Percentiles rank a stretch among this genome's conserved stretches.
Conservation (phyloP, 1,140 invertebrate species). For the Coenobita brevimanus region DNA sequence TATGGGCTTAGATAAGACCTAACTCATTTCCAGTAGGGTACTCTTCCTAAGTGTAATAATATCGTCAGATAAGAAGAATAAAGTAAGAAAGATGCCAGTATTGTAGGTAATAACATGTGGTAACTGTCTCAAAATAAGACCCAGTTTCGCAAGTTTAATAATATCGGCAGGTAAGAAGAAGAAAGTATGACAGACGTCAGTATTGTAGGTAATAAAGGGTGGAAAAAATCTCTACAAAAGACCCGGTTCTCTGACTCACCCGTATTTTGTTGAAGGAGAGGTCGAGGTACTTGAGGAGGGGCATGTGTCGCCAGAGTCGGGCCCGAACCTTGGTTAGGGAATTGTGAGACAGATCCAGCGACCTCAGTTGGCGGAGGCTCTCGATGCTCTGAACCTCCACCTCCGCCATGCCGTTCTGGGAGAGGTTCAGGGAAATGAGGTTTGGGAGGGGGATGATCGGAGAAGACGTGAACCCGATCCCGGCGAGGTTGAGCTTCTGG, state of each 20-base stretch:
- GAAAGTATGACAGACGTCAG: no score
- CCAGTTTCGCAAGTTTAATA: no score
- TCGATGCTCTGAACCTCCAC: conserved; percentile 67
- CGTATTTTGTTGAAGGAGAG: conserved; percentile 69
- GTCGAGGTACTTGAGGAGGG: conserved; percentile 69
- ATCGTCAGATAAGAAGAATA: no score
- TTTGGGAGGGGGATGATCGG: conserved; percentile 83
- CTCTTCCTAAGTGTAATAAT: no score
- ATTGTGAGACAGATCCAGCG: conserved; percentile 81
- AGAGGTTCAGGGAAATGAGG: conserved; percentile 83
- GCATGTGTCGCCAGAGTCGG: conserved; percentile 73
- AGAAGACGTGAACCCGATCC: conserved; percentile 82
- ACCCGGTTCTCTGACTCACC: conserved; percentile 13
- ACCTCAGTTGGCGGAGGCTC: conserved; percentile 78
- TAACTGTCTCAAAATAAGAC: no score
- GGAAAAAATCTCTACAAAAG: no score
- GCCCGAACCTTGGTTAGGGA: conserved; percentile 79
- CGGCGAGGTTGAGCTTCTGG: conserved; percentile 82
- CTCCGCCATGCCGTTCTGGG: conserved; percentile 79
- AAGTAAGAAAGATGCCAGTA: no score
- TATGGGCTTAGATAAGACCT: no score
- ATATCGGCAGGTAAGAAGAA: no score
- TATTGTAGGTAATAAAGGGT: no score
- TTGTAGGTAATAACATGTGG: no score
- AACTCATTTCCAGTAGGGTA: no score